Conservation (phyloP, 2,113 vertebrate genomes). For the Procavia capensis region DNA sequence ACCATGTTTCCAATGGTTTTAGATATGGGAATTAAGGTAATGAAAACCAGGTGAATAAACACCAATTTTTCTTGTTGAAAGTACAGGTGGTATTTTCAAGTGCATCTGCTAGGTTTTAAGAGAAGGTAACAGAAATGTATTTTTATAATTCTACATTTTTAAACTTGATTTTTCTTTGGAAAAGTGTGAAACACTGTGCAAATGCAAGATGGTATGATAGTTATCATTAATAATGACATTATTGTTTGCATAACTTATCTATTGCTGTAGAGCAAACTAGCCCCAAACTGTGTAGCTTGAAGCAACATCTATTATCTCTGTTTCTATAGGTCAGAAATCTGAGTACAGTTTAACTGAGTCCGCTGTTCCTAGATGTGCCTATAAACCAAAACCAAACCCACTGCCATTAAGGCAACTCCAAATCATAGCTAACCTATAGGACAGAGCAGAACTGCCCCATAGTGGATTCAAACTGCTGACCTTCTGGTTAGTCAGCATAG, state of each 20-base stretch:
- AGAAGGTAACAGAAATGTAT: constrained; percentile 62
- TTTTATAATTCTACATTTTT: constrained; percentile 68
- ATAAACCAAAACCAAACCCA: no score
- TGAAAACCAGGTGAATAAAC: constrained; percentile 81
- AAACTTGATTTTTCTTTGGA: constrained; percentile 46
- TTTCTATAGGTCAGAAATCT: not conserved
- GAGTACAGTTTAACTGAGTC: not conserved
- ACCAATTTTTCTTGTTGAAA: constrained; percentile 78
- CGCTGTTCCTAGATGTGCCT: not conserved
- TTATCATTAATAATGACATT: not conserved
- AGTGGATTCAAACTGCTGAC: no score
- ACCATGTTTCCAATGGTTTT: constrained; percentile 83
- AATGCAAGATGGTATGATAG: not conserved
- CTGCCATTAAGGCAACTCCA: no score
- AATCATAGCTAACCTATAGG: no score
- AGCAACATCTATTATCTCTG: not conserved
- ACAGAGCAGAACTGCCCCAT: no score
- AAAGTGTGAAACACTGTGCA: not conserved
- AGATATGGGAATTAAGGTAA: constrained; percentile 85
- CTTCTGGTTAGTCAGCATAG: no score
- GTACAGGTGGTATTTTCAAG: constrained; percentile 74
- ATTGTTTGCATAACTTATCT: not conserved
- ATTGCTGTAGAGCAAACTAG: not conserved
- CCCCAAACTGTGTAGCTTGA: not conserved
- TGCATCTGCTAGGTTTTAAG: constrained; percentile 73